phyloP scores from a whole-genome alignment of 2,113 vertebrate species.

The Ivindomyrus marchei region DNA sequence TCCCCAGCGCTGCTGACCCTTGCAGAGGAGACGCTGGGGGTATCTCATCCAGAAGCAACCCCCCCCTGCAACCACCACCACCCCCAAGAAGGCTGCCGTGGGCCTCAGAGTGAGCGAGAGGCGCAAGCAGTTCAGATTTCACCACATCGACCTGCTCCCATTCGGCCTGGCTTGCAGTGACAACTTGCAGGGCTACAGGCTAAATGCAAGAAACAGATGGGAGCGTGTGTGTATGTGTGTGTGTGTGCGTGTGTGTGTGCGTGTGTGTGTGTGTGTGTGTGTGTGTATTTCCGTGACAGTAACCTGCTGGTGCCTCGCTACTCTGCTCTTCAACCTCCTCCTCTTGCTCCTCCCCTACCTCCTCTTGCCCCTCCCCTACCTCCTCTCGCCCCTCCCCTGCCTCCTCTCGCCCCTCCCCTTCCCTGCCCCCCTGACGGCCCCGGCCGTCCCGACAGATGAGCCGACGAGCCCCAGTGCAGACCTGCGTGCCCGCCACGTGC shows the following conservation, averaged over 20 bases:
- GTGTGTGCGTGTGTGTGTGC: background rate
- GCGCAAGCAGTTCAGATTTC: conserved; percentile 40
- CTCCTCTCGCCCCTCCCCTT: background rate
- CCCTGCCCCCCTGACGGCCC: background rate
- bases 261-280: background rate
- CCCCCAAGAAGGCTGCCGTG: background rate
- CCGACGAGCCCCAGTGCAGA: conserved; percentile 93
- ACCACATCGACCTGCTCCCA: conserved; percentile 41
- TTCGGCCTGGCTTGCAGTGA: conserved; percentile 39
- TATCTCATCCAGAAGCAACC: background rate
- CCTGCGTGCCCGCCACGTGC: conserved; percentile 87
- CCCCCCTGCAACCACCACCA: background rate
- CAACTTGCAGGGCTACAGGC: conserved; percentile 43
- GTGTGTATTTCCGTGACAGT: background rate
- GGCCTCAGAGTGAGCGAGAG: background rate
- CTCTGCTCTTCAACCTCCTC: conserved; percentile 12
- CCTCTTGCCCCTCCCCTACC: background rate
- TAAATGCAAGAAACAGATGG: conserved; percentile 55
- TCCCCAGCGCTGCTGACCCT: conserved; percentile 22
- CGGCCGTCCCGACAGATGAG: conserved; percentile 68
- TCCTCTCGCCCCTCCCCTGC: background rate
- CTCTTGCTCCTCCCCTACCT: background rate
- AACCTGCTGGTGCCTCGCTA: conserved; percentile 13
- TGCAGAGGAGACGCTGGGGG: background rate
- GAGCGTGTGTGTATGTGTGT: background rate